These are phyloP conservation scores for Enteromius fasciolatus DNA, from an alignment of 2,797 vertebrate genomes.

Conservation along the genomic window DNA sequence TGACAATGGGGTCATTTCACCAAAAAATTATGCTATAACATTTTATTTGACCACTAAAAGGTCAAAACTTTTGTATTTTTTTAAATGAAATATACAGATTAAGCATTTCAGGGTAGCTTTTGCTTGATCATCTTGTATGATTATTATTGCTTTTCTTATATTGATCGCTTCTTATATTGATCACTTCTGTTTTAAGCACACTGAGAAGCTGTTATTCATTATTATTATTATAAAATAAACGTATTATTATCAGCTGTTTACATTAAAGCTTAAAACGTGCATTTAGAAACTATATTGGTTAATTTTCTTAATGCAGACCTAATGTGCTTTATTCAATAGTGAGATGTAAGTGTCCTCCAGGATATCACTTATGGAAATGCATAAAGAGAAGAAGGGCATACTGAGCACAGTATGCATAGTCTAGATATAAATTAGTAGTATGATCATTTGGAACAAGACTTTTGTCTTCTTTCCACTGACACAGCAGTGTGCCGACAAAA, in stretches of 20 bases:
- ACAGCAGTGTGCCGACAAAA: slow-evolving; percentile 3
- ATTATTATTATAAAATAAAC: not conserved
- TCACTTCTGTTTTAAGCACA: not conserved
- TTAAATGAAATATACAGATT: not conserved
- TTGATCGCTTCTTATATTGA: not conserved
- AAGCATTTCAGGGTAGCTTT: not conserved
- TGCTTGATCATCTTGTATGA: not conserved
- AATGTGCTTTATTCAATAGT: too few relatives aligned
- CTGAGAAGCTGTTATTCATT: not conserved
- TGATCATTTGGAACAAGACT: not conserved
- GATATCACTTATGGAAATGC: not conserved
- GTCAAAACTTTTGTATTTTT: not conserved
- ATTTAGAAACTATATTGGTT: not conserved
- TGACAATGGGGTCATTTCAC: not conserved
- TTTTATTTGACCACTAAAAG: not conserved
- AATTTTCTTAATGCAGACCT: not conserved
- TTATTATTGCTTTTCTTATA: too few relatives aligned
- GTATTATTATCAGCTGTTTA: not conserved
- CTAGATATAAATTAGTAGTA: not conserved
- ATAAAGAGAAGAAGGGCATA: not conserved
- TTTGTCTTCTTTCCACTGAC: not conserved
- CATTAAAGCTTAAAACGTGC: not conserved
- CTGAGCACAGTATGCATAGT: not conserved
- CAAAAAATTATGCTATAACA: not conserved
- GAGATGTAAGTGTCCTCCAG: not conserved